Evolutionary conservation across 2,888 invertebrate species (phyloP).

Genomic region (Deilephila elpenor): DNA sequence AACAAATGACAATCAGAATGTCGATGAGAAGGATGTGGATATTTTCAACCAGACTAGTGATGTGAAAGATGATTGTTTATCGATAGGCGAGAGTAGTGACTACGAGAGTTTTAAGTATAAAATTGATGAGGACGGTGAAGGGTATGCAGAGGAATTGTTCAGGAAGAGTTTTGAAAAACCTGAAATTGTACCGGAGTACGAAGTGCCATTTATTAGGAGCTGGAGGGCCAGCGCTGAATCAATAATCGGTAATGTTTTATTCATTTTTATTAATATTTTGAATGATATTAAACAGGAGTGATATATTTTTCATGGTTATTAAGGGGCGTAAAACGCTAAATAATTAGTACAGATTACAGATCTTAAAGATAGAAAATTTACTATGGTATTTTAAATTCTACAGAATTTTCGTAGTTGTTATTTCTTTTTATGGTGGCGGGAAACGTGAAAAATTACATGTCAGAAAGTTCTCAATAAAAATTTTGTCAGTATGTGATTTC

Average conservation of each 20-base stretch:
- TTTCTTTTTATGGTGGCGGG: too few relatives aligned
- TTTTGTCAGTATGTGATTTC: background rate
- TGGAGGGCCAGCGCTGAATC: conserved; percentile 74
- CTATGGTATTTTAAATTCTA: too few relatives aligned
- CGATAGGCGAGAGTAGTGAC: conserved; percentile 89
- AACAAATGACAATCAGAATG: conserved; percentile 36
- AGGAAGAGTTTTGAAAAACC: conserved; percentile 73
- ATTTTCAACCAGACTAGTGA: conserved; percentile 60
- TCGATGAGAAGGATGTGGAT: conserved; percentile 64
- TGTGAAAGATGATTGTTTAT: conserved; percentile 78
- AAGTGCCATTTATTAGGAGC: conserved; percentile 61
- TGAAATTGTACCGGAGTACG: conserved; percentile 62
- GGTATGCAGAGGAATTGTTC: conserved; percentile 73
- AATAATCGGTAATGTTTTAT: conserved; percentile 65
- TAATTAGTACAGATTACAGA: too few relatives aligned
- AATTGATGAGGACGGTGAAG: conserved; percentile 81
- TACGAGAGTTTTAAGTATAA: conserved; percentile 87
- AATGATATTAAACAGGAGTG: too few relatives aligned
- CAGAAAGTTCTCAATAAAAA: background rate
- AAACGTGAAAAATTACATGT: background rate
- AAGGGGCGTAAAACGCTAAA: too few relatives aligned
- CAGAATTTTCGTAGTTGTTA: too few relatives aligned
- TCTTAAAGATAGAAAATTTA: too few relatives aligned
- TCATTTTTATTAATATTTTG: background rate
- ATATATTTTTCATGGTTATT: too few relatives aligned